Conservation (phyloP, 2,797 vertebrate genomes). For the Danio aesculapii region DNA sequence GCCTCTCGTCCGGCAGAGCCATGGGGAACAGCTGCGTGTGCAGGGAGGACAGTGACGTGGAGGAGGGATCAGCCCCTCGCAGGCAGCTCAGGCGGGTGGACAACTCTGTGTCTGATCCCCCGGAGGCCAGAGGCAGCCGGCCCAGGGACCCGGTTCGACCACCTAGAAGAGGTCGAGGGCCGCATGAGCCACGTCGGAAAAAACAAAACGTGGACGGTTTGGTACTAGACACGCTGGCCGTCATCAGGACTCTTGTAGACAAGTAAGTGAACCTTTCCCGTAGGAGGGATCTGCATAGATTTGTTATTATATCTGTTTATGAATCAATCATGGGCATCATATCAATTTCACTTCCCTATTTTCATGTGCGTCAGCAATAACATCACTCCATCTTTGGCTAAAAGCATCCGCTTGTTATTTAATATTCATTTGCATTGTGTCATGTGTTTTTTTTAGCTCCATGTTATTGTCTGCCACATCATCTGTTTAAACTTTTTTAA, state of each 20-base stretch:
- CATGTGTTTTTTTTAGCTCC: background rate
- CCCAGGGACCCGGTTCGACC: constrained; percentile 94
- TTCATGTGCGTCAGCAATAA: background rate
- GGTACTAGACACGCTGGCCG: constrained; percentile 96
- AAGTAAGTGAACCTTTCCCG: constrained; percentile 86
- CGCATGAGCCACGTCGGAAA: constrained; percentile 96
- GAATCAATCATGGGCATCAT: background rate
- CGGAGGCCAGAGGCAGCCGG: constrained; percentile 87
- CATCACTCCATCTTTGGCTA: constrained; percentile 9
- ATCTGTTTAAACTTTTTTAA: background rate
- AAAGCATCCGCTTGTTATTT: constrained; percentile 5
- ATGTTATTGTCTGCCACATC: background rate
- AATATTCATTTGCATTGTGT: constrained; percentile 13
- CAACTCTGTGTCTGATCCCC: constrained; percentile 72
- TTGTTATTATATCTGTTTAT: constrained; percentile 8
- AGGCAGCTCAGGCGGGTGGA: constrained; percentile 83
- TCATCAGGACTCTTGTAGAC: constrained; percentile 98
- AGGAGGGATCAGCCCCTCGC: constrained; percentile 82
- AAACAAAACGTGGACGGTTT: constrained; percentile 97
- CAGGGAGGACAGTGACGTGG: constrained; percentile 93
- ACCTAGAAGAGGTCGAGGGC: constrained; percentile 92
- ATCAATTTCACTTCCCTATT: constrained; percentile 25
- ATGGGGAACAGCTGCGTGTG: constrained; percentile 99
- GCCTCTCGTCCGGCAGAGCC: constrained; percentile 72
- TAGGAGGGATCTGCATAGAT: background rate